Evolutionary conservation across 2,888 invertebrate genomes (phyloP).

Genomic region (Caenorhabditis wallacei): DNA sequence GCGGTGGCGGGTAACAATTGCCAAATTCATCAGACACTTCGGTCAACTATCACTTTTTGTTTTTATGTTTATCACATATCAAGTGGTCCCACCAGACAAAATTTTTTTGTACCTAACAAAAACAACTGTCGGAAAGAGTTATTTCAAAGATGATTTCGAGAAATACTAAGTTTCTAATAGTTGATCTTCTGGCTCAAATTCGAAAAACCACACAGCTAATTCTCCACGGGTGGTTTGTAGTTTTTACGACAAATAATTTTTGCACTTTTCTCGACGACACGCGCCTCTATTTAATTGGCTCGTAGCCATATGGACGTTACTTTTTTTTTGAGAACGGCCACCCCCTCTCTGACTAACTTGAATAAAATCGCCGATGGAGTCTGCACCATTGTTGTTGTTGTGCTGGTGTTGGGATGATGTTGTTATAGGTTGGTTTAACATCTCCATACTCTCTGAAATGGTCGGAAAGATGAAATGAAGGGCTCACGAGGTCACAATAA

Average conservation of each 20-base stretch:
- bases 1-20: constrained; percentile 43
- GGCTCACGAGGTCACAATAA: not conserved
- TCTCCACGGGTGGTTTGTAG: constrained; percentile 21
- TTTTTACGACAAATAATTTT: constrained; percentile 37
- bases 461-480: not conserved
- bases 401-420: constrained; percentile 28
- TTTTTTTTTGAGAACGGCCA: constrained; percentile 1
- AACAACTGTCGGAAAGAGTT: constrained; percentile 20
- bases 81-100: not conserved
- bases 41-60: constrained; percentile 38
- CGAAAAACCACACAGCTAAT: not conserved
- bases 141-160: constrained; percentile 9
- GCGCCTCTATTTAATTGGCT: constrained; percentile 47
- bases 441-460: constrained; percentile 51
- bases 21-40: constrained; percentile 18
- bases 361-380: constrained; percentile 37
- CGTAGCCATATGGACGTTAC: constrained; percentile 43
- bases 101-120: constrained; percentile 3
- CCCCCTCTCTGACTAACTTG: constrained; percentile 26
- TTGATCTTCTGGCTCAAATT: too few relatives aligned
- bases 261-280: constrained; percentile 49
- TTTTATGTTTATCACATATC: constrained; percentile 24
- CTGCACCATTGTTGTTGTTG: constrained; percentile 30
- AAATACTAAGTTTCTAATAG: not conserved
- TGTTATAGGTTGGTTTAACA: constrained; percentile 52